These are phyloP conservation scores for Platysteira castanea DNA, from an alignment of 2,113 vertebrate species.

Conservation along the genomic window DNA sequence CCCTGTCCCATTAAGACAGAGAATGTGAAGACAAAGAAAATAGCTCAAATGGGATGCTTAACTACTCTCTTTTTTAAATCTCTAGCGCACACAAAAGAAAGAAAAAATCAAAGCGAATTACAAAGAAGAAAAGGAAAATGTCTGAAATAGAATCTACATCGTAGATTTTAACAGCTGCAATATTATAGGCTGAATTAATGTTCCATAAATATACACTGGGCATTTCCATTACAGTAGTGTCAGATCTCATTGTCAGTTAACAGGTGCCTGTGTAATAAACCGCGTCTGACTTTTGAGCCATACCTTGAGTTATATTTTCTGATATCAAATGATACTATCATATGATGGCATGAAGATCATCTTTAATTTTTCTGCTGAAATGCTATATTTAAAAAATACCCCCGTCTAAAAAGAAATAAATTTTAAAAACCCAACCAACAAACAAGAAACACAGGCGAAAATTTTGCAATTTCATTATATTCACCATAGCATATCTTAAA, in stretches of 20 bases:
- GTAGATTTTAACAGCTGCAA: constrained; percentile 17
- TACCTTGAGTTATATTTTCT: neutral
- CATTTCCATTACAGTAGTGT: constrained; percentile 40
- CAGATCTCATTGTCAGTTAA: constrained; percentile 16
- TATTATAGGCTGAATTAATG: constrained; percentile 50
- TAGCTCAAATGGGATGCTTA: neutral
- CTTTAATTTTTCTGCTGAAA: neutral
- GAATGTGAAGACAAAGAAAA: constrained; percentile 9
- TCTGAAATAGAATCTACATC: constrained; percentile 7
- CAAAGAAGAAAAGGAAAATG: neutral
- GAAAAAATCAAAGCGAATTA: neutral
- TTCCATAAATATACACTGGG: constrained; percentile 36
- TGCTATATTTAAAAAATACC: neutral
- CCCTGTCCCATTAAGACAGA: neutral
- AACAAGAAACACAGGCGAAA: neutral
- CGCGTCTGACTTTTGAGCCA: neutral
- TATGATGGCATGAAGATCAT: neutral
- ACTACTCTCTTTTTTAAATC: neutral
- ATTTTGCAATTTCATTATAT: neutral
- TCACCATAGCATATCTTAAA: neutral
- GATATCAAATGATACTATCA: neutral
- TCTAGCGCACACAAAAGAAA: neutral
- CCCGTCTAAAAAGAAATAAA: too few relatives aligned
- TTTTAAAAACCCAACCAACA: accelerated
- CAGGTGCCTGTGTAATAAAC: constrained; percentile 2